Evolutionary conservation across 2,888 invertebrate genomes (phyloP).

Genomic region (Ormyrus nitidulus): DNA sequence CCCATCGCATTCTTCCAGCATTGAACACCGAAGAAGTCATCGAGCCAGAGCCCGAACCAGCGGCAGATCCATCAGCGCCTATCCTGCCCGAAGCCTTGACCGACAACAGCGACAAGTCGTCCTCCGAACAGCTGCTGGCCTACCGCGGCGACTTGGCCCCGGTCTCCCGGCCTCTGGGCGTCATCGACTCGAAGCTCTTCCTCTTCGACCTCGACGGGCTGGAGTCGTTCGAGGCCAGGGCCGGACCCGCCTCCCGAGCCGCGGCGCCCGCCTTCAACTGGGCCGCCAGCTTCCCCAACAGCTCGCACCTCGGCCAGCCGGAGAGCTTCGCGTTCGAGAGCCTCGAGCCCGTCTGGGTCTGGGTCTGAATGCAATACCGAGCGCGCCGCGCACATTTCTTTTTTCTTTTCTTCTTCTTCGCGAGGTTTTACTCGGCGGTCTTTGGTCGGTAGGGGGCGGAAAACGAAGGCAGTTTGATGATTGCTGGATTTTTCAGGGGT

Average conservation of each 20-base stretch:
- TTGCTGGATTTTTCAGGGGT: neutral
- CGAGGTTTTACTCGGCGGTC: too few species aligned
- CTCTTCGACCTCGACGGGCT: conserved; percentile 73
- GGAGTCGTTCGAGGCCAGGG: conserved; percentile 68
- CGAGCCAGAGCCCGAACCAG: neutral
- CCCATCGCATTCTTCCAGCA: neutral
- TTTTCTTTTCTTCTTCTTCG: neutral
- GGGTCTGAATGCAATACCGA: conserved; percentile 1
- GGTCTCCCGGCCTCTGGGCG: conserved; percentile 75
- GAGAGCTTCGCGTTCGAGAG: conserved; percentile 84
- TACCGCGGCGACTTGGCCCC: conserved; percentile 69
- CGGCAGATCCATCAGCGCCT: neutral
- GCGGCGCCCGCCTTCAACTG: conserved; percentile 82
- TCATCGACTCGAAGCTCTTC: conserved; percentile 79
- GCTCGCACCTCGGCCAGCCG: conserved; percentile 84
- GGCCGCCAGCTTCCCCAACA: conserved; percentile 81
- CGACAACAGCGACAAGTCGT: neutral
- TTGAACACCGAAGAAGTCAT: neutral
- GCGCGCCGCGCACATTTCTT: neutral
- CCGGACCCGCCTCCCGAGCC: conserved; percentile 68
- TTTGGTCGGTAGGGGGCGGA: too few species aligned
- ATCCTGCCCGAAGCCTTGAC: neutral
- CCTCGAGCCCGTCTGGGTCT: conserved; percentile 80
- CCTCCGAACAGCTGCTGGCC: conserved; percentile 59
- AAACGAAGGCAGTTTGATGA: too few species aligned